Base-by-base conservation (phyloP, 2,113 vertebrate genomes). In the Herpetotheres cachinnans region DNA sequence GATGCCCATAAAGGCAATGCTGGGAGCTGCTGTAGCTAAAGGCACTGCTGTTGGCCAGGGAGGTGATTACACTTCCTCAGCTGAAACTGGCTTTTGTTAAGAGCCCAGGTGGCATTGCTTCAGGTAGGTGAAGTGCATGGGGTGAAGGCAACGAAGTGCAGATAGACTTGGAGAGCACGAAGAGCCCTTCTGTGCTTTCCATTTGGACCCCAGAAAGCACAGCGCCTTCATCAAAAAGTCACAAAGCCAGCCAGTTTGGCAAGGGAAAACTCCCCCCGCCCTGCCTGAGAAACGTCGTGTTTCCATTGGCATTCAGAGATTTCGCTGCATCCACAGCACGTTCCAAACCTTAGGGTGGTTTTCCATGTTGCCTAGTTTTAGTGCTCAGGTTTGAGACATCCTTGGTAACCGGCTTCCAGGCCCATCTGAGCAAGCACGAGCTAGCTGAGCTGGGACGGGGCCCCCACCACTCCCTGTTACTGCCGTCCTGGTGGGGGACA, bases 401-500 rank as follows among this genome's bases (percentile, higher is more conserved):
- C 32, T 78, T 66, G 55, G 56, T 21, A 55, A n/a, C 2, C 0
- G 2, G 11, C 38, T 72, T 82, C 34, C 18, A 78, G 71, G 80
- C 5, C 62, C 65, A 16, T 63, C 32, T 7, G 29, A 80, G 44
- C 30, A 52, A 80, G 32, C 21, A 46, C 0, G 0, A 22, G 7
- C 30, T 42, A 76, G 34, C 80, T 76, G 80, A 67, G 38, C 90
- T 55, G 54, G n/a, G 69, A 44, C 2, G 2, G 7, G 18, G 15
- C 2, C 6, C 4, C 40, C 49, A 36, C 17, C 0, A 0, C 9
- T 38, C 16, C 24, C 56, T 1, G 0, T 24, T 7, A 29, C 22
- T 1, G 0, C 22, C 7, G 1, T 8, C 47, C 29, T 2, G 0
- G 32, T 0, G 0, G 20, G 59, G 21, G 13, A 72, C 18, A 59